phyloP scores from a whole-genome alignment of 2,113 vertebrate species.

The Scytalopus superciliaris region DNA sequence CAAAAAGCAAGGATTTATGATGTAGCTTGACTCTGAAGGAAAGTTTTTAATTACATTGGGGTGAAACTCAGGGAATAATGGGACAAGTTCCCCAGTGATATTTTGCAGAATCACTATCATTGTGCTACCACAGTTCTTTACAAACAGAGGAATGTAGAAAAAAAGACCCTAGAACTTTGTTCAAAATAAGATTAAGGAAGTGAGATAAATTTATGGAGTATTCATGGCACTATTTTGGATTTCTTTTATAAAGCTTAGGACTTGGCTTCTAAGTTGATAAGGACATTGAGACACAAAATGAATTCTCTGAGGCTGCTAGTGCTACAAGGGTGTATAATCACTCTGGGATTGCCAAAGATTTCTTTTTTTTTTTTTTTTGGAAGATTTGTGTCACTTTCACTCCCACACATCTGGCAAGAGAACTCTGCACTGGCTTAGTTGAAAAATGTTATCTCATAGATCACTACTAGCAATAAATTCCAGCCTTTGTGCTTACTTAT shows the following conservation, averaged over 20 bases:
- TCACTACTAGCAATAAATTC: conserved; percentile 59
- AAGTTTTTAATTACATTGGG: neutral
- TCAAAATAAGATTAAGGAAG: conserved; percentile 18
- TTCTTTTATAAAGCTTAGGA: neutral
- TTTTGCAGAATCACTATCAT: neutral
- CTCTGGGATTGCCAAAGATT: conserved; percentile 15
- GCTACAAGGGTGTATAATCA: neutral
- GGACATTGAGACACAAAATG: conserved; percentile 1
- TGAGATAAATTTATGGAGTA: conserved; percentile 23
- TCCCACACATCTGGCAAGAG: conserved; percentile 63
- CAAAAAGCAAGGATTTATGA: neutral
- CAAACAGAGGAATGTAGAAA: neutral
- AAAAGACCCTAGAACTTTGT: neutral
- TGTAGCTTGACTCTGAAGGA: neutral
- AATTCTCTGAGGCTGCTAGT: neutral
- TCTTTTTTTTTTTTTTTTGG: neutral
- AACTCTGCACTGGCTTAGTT: conserved; percentile 3
- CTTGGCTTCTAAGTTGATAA: conserved; percentile 2
- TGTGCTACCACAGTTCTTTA: neutral
- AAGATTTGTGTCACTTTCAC: conserved; percentile 61
- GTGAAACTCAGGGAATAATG: neutral
- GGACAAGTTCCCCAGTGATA: neutral
- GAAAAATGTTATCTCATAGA: conserved; percentile 63
- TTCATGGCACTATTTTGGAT: neutral
- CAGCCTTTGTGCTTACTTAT: conserved; percentile 41